Evolutionary conservation across 1,140 invertebrate species (phyloP).

Genomic region (Antheraea pernyi): DNA sequence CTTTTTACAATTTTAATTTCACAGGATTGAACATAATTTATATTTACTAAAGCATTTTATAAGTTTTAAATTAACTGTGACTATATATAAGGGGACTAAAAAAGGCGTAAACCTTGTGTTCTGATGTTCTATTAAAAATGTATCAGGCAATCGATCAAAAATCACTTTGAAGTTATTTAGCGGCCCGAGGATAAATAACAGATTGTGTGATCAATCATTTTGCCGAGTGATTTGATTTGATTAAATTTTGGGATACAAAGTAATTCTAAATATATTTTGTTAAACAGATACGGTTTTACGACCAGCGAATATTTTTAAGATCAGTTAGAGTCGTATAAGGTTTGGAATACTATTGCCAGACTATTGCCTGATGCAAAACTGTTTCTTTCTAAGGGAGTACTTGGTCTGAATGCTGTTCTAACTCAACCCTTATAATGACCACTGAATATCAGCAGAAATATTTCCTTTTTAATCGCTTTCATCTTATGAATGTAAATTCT

Average conservation of each 20-base stretch:
- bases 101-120: neutral
- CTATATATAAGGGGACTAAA: neutral
- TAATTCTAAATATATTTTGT: conserved; percentile 1
- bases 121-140: conserved; percentile 26
- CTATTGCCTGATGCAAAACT: neutral
- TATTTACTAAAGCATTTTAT: neutral
- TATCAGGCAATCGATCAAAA: conserved; percentile 43
- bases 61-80: neutral
- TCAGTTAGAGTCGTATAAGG: too few species aligned
- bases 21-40: neutral
- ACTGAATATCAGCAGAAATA: too few species aligned
- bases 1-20: neutral
- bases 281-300: neutral
- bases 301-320: neutral
- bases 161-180: conserved; percentile 36
- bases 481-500: too few species aligned
- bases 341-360: neutral
- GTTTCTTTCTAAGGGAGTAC: neutral
- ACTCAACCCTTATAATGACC: too few species aligned
- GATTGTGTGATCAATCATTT: conserved; percentile 46
- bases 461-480: too few species aligned
- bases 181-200: conserved; percentile 3
- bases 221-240: conserved; percentile 21
- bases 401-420: too few species aligned
- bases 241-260: conserved; percentile 10